phyloP scores from a whole-genome alignment of 2,113 vertebrate genomes.

The Cygnus buccinator region DNA sequence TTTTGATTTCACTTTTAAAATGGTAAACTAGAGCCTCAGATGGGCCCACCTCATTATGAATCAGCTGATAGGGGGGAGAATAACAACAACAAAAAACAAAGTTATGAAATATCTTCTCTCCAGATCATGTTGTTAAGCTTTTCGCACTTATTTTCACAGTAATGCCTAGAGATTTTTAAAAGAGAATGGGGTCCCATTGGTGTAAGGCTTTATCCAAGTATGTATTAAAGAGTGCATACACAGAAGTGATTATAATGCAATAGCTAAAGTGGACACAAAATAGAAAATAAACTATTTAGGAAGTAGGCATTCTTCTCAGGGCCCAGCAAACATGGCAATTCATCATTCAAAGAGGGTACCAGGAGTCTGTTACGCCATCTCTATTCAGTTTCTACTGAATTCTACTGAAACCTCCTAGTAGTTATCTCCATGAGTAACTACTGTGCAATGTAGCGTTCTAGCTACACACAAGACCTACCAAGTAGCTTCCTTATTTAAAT shows the following conservation, averaged over 20 bases:
- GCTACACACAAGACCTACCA: rapidly evolving
- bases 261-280: background rate
- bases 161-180: background rate
- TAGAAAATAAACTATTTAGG: background rate
- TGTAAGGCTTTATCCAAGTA: background rate
- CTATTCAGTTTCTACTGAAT: background rate
- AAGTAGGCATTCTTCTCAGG: background rate
- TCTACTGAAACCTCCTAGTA: too few species aligned
- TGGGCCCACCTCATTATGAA: background rate
- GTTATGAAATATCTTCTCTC: background rate
- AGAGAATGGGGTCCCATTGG: rapidly evolving
- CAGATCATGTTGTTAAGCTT: background rate
- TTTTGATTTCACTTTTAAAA: background rate
- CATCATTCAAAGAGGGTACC: background rate
- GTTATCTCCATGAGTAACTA: background rate
- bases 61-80: background rate
- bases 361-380: background rate
- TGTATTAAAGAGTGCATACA: rapidly evolving
- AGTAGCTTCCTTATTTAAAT: background rate
- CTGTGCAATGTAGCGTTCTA: rapidly evolving
- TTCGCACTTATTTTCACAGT: background rate
- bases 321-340: background rate
- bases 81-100: rapidly evolving
- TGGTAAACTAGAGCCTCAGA: background rate
- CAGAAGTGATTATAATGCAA: background rate